A percentile compares a stretch with the other conserved stretches of the same genome.
These are phyloP conservation scores for Zaprionus bogoriensis DNA, from an alignment of 2,888 invertebrate genomes.

Conservation along the genomic window DNA sequence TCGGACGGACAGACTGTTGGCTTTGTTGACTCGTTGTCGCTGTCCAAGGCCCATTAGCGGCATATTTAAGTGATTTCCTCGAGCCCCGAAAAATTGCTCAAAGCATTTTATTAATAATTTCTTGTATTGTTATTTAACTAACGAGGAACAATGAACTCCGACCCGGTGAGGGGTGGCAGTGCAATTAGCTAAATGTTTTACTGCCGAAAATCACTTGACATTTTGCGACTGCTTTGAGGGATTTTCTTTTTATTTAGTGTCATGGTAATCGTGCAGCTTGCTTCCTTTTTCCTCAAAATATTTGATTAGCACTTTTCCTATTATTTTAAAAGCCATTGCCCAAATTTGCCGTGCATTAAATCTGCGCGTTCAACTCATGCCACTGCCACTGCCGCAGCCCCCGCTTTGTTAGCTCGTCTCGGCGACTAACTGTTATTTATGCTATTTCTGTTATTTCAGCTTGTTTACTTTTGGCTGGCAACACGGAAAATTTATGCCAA, in stretches of 20 bases:
- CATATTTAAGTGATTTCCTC: constrained; percentile 50
- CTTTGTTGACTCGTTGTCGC: constrained; percentile 38
- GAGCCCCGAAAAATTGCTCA: background rate
- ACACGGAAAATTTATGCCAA: constrained; percentile 52
- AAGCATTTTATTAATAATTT: background rate
- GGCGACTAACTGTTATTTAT: constrained; percentile 34
- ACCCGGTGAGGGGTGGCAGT: background rate
- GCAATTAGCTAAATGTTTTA: background rate
- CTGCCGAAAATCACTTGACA: too few species aligned
- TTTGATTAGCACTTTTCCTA: constrained; percentile 24
- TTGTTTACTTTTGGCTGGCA: constrained; percentile 48
- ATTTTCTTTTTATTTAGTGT: too few species aligned
- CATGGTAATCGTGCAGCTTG: too few species aligned
- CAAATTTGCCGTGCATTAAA: constrained; percentile 27
- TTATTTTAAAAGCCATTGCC: constrained; percentile 25
- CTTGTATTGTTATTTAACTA: background rate
- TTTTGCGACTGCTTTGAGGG: too few species aligned
- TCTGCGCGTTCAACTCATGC: constrained; percentile 17
- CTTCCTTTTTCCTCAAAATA: too few species aligned
- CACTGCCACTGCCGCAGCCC: background rate
- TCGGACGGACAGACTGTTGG: background rate
- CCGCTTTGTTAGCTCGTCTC: background rate
- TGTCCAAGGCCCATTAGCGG: constrained; percentile 60
- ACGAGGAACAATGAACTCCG: background rate
- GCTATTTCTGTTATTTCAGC: constrained; percentile 38